Evolutionary conservation across 1,140 invertebrate genomes (phyloP).

Genomic region (Microplitis demolitor): DNA sequence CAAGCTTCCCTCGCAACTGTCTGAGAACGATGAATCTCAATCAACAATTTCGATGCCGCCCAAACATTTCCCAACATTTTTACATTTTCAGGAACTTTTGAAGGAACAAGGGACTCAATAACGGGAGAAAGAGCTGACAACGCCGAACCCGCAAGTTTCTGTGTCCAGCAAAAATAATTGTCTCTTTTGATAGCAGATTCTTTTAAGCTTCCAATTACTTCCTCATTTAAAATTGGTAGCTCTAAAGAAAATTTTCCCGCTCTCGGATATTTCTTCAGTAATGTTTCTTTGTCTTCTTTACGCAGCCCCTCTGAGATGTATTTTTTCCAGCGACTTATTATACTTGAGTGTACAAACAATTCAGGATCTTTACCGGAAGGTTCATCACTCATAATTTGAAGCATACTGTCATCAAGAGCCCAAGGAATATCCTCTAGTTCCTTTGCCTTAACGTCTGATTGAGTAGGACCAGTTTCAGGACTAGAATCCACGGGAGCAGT

Average conservation of each 20-base stretch:
- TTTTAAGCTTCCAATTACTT: constrained; percentile 1
- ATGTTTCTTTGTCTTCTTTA: constrained; percentile 15
- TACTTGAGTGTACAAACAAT: not conserved
- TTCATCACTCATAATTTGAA: not conserved
- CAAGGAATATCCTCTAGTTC: not conserved
- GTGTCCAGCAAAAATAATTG: too few species aligned
- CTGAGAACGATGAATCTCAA: not conserved
- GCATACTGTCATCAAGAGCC: not conserved
- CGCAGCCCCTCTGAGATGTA: constrained; percentile 21
- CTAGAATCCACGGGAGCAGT: not conserved
- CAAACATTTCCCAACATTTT: too few species aligned
- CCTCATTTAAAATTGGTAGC: constrained; percentile 4
- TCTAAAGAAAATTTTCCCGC: constrained; percentile 21
- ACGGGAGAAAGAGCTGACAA: not conserved
- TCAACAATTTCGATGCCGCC: not conserved
- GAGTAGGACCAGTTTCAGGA: not conserved
- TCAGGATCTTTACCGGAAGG: not conserved
- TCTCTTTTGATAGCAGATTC: not conserved
- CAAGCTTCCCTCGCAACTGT: too few species aligned
- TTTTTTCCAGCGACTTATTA: constrained; percentile 4
- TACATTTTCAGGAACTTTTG: not conserved
- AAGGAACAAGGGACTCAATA: not conserved
- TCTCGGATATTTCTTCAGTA: constrained; percentile 28
- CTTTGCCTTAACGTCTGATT: not conserved
- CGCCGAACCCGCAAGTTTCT: not conserved